A percentile compares a stretch with the other conserved stretches of the same genome.
These are phyloP conservation scores for Sorex maritimensis DNA, from an alignment of 2,797 vertebrate genomes.

Conservation along the genomic window DNA sequence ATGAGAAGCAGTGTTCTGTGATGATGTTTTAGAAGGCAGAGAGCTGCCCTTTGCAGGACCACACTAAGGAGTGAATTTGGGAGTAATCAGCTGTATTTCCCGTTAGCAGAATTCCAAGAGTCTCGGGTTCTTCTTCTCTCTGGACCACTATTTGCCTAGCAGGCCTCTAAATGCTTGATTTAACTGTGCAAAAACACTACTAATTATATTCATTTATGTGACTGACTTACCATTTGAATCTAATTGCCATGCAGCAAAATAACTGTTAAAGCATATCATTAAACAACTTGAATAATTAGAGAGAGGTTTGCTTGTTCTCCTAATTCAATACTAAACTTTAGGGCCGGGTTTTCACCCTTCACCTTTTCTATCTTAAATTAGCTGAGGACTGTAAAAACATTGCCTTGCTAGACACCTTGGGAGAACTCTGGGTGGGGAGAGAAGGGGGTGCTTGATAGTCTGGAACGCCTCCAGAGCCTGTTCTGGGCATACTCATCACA, in stretches of 20 bases:
- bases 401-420: constrained; percentile 16
- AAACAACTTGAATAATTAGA: constrained; percentile 87
- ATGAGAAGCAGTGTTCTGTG: background rate
- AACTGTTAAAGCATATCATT: constrained; percentile 87
- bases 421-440: constrained; percentile 1
- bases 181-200: constrained; percentile 83
- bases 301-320: constrained; percentile 81
- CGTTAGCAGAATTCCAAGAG: constrained; percentile 2
- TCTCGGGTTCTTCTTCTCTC: constrained; percentile 62
- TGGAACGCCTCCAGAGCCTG: background rate
- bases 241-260: constrained; percentile 88
- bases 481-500: background rate
- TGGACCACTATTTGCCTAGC: constrained; percentile 76
- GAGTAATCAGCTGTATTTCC: background rate
- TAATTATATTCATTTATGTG: constrained; percentile 88
- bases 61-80: background rate
- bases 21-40: background rate
- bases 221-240: constrained; percentile 87
- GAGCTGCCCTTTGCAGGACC: background rate
- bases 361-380: constrained; percentile 80
- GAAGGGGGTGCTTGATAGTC: background rate
- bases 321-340: constrained; percentile 76
- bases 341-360: constrained; percentile 68
- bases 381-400: constrained; percentile 20
- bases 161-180: constrained; percentile 82